These are phyloP conservation scores for Albula glossodonta DNA, from an alignment of 2,113 vertebrate genomes.

Conservation along the genomic window DNA sequence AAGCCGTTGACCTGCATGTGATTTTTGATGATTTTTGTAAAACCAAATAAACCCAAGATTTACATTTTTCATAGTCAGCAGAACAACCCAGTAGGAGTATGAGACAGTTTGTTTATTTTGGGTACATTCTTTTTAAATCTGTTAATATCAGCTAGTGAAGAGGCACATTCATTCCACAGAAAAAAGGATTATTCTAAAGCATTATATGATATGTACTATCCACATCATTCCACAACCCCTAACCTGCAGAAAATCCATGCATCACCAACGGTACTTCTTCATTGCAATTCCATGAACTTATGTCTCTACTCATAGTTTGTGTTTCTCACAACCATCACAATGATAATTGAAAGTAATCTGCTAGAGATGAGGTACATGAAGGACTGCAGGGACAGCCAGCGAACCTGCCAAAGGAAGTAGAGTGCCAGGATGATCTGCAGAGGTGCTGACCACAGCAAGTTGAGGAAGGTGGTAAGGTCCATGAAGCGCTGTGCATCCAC, in stretches of 20 bases:
- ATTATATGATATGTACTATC: too few relatives aligned
- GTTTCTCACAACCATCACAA: not conserved
- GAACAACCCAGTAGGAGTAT: not conserved
- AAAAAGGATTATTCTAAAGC: too few relatives aligned
- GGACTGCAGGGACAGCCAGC: not conserved
- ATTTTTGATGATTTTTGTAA: not conserved
- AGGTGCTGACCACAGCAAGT: conserved; percentile 94
- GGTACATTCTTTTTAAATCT: too few relatives aligned
- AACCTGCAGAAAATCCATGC: too few relatives aligned
- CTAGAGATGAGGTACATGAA: not conserved
- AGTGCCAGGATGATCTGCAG: conserved; percentile 89
- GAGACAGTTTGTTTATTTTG: too few relatives aligned
- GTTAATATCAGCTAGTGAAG: too few relatives aligned
- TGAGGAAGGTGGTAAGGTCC: conserved; percentile 85
- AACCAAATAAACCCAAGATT: too few relatives aligned
- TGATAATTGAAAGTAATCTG: not conserved
- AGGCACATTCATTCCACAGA: too few relatives aligned
- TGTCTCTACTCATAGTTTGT: not conserved
- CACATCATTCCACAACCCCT: too few relatives aligned
- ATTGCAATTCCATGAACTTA: too few relatives aligned
- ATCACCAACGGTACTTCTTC: too few relatives aligned
- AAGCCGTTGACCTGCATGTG: not conserved
- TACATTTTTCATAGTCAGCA: too few relatives aligned
- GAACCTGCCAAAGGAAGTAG: conserved; percentile 93
- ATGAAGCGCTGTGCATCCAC: conserved; percentile 93